phyloP scores from a whole-genome alignment of 2,113 vertebrate genomes.

The Ceratotherium simum region DNA sequence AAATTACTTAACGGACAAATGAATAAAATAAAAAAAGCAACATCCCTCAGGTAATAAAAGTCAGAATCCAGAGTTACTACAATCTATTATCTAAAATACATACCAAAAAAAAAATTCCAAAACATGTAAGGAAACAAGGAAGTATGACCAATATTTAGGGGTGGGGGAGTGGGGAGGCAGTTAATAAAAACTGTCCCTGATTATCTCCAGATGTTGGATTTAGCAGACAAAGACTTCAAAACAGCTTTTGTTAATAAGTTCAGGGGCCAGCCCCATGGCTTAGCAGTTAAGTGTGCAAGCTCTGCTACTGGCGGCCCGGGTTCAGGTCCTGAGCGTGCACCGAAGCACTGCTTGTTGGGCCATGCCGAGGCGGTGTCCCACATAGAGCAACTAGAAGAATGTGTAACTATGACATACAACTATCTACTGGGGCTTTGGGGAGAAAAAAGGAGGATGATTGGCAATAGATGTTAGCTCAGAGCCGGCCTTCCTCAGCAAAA shows the following conservation, averaged over 20 bases:
- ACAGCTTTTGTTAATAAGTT: neutral
- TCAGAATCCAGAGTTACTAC: neutral
- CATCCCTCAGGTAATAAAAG: neutral
- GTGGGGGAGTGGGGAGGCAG: rapidly evolving
- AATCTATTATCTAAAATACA: neutral
- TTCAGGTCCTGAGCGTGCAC: too few relatives aligned
- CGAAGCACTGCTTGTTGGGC: too few relatives aligned
- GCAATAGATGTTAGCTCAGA: too few relatives aligned
- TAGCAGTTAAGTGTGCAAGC: too few relatives aligned
- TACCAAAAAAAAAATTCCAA: neutral
- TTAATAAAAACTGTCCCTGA: neutral
- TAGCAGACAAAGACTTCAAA: neutral
- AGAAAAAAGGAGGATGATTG: too few relatives aligned
- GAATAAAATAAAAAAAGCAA: neutral
- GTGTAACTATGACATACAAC: too few relatives aligned
- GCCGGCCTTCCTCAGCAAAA: too few relatives aligned
- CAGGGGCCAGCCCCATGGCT: too few relatives aligned
- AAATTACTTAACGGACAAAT: slow-evolving; percentile 11
- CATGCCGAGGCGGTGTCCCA: too few relatives aligned
- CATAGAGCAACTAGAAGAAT: too few relatives aligned
- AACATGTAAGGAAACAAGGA: neutral
- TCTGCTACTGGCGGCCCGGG: too few relatives aligned
- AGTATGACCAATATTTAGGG: neutral
- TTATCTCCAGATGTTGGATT: neutral
- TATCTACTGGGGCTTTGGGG: too few relatives aligned